A percentile compares a stretch with the other conserved stretches of the same genome.
phyloP scores from a whole-genome alignment of 2,888 invertebrate species.

The Microdon myrmicae region DNA sequence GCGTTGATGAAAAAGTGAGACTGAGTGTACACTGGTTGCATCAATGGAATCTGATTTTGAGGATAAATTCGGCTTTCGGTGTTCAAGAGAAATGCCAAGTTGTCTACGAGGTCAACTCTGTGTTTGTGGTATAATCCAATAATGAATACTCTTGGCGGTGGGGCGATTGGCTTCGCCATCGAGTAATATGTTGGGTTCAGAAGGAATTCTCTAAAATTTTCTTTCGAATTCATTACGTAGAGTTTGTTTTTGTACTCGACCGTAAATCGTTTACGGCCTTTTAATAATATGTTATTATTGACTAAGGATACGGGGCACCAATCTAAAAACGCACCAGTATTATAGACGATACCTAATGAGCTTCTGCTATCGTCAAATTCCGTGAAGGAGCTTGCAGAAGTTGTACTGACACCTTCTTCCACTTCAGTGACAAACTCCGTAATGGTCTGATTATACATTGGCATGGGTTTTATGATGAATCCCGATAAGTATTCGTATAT shows the following conservation, averaged over 20 bases:
- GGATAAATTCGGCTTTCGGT: constrained; percentile 9
- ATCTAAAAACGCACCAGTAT: constrained; percentile 69
- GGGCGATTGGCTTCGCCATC: constrained; percentile 66
- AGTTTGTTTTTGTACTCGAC: constrained; percentile 69
- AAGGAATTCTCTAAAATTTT: constrained; percentile 69
- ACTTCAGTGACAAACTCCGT: neutral
- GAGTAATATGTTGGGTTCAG: constrained; percentile 69
- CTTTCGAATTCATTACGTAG: constrained; percentile 69
- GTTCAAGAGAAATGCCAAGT: constrained; percentile 69
- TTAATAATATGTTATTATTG: constrained; percentile 70
- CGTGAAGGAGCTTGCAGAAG: neutral
- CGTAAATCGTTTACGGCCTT: constrained; percentile 70
- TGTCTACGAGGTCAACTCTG: constrained; percentile 68
- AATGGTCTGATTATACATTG: neutral
- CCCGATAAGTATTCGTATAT: constrained; percentile 10
- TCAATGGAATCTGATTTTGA: constrained; percentile 5
- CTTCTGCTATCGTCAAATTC: neutral
- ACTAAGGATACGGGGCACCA: constrained; percentile 74
- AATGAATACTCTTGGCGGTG: constrained; percentile 71
- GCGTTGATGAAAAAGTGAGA: neutral
- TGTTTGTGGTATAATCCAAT: constrained; percentile 71
- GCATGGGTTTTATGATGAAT: neutral
- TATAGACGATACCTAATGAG: too few species aligned
- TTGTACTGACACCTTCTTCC: neutral
- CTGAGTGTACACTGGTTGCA: too few species aligned